phyloP scores from a whole-genome alignment of 2,888 invertebrate species.

The Yponomeuta cagnagella region DNA sequence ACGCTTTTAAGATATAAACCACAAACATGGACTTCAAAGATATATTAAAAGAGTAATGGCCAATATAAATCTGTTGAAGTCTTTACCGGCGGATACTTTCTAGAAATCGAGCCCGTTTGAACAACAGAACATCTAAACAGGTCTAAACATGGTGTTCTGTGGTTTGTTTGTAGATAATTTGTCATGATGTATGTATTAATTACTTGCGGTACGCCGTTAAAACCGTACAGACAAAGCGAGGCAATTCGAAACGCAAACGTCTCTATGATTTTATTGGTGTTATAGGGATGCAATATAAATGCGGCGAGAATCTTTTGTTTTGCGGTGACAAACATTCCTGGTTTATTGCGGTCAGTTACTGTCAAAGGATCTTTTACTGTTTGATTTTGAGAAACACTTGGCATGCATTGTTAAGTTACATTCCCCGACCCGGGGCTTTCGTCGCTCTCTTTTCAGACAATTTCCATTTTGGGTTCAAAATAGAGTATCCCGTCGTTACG shows the following conservation, averaged over 20 bases:
- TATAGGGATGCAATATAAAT: slow-evolving; percentile 49
- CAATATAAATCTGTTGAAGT: slow-evolving; percentile 15
- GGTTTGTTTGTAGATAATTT: neutral
- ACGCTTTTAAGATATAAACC: slow-evolving; percentile 41
- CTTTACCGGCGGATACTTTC: slow-evolving; percentile 8
- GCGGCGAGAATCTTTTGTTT: slow-evolving; percentile 56
- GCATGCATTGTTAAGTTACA: slow-evolving; percentile 44
- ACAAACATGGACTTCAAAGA: slow-evolving; percentile 12
- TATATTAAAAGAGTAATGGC: slow-evolving; percentile 13
- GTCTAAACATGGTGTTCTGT: slow-evolving; percentile 35
- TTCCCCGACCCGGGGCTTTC: slow-evolving; percentile 33
- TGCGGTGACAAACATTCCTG: slow-evolving; percentile 35
- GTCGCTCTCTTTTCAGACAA: slow-evolving; percentile 13
- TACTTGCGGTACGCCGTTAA: slow-evolving; percentile 56
- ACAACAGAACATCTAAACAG: slow-evolving; percentile 25
- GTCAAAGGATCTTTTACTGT: slow-evolving; percentile 40
- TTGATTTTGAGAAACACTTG: slow-evolving; percentile 35
- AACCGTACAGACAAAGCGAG: slow-evolving; percentile 41
- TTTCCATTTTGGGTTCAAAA: neutral
- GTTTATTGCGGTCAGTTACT: slow-evolving; percentile 43
- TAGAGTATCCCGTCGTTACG: slow-evolving; percentile 2
- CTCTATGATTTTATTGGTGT: slow-evolving; percentile 44
- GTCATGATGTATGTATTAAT: slow-evolving; percentile 13
- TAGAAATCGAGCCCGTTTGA: slow-evolving; percentile 3
- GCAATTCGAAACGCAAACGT: slow-evolving; percentile 42